These are phyloP conservation scores for Condylostylus longicornis DNA, from an alignment of 1,140 invertebrate genomes.

Conservation along the genomic window DNA sequence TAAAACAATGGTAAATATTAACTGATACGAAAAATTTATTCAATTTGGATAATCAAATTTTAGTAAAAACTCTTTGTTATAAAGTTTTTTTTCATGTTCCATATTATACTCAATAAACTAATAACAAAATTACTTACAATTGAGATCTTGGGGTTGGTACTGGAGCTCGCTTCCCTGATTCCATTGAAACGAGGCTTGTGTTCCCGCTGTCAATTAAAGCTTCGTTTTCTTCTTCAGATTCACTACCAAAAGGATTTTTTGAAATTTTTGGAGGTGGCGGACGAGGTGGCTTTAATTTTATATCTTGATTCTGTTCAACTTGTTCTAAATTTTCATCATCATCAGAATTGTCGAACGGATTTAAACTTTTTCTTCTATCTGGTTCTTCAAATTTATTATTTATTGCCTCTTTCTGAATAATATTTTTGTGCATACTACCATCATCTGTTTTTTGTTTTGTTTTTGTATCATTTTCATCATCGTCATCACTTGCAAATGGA, in stretches of 20 bases:
- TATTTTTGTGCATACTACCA: constrained; percentile 32
- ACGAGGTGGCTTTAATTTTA: constrained; percentile 13
- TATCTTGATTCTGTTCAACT: constrained; percentile 11
- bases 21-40: no score
- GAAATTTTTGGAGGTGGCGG: constrained; percentile 19
- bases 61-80: no score
- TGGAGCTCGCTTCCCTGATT: constrained; percentile 23
- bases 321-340: constrained; percentile 37
- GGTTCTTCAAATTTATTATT: constrained; percentile 1
- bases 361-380: constrained; percentile 27
- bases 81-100: no score
- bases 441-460: constrained; percentile 8
- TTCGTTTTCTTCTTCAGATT: constrained; percentile 44
- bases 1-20: no score
- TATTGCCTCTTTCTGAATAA: background rate
- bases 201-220: constrained; percentile 10
- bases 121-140: constrained; percentile 27
- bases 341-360: constrained; percentile 47
- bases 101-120: no score
- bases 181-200: constrained; percentile 9
- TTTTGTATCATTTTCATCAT: constrained; percentile 25
- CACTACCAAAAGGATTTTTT: constrained; percentile 58
- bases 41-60: no score
- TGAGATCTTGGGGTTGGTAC: constrained; percentile 40
- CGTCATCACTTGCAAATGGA: constrained; percentile 57